Base-by-base conservation (phyloP, 2,888 invertebrate genomes). In the Gastracanthus pulcherrimus region DNA sequence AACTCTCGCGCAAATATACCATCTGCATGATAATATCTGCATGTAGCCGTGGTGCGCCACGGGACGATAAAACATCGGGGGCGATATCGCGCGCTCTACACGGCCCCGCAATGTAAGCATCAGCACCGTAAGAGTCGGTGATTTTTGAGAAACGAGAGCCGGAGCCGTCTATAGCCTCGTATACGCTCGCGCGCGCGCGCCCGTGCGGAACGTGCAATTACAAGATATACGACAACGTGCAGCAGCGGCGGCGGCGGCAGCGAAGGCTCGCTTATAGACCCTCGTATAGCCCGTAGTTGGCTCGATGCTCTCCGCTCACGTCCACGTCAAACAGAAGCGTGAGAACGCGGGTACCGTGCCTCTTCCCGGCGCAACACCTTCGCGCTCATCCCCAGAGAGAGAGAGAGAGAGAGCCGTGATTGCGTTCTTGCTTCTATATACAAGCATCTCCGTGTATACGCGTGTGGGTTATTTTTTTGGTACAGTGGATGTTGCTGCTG, bases 281-380 rank as follows among this genome's bases (percentile, higher is more conserved):
- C n/a, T n/a, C n/a, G n/a, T n/a, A n/a, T n/a, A n/a, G n/a, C n/a
- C n/a, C n/a, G n/a, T 55, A 51, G 51, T 5, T 13, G 7, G 4
- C 45, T 19, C 82, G 82, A 26, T 26, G 41, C 26, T 78, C 82
- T 80, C 64, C 75, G 41, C 41, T 31, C 51, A 3, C 76, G 31
- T 45, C 64, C 16, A 34, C 82, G 84, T 84, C 85, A 83, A 85
- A 86, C 85, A 83, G 85, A 86, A 86, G 85, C 86, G 86, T 87
- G 86, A 86, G 86, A 87, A 86, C 82, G 84, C 76, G 83, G 81
- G 69, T 78, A 76, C 41, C n/a, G 9, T 19, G n/a, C 16, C 16
- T 48, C 26, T n/a, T 19, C 23, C 60, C 16, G 26, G 58, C 34
- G 6, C 23, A 19, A 36, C 69, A 48, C 36, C 58, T 19, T 64